Base-by-base conservation (phyloP, 2,113 vertebrate genomes). In the Hemichromis elongatus region DNA sequence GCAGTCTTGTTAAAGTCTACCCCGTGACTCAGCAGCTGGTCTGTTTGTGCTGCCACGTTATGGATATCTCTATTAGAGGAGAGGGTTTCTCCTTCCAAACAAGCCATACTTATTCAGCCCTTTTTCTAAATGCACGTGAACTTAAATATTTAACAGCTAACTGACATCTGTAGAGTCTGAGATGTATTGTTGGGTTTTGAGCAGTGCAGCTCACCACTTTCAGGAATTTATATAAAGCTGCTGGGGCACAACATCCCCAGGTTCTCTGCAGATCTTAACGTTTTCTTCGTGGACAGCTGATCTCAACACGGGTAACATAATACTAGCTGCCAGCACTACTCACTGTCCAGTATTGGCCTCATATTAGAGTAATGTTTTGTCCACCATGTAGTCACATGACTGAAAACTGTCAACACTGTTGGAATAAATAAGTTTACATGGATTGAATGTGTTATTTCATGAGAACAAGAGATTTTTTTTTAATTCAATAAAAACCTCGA, bases 1-100 rank as follows among this genome's bases (percentile, higher is more conserved):
- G 9, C 9, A 4, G 4, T 42, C 40, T 11, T 42, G 40, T 42
- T 10, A 42, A 12, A 42, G 4, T 11, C 11, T 28, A 33, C 28
- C 9, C 0, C 28, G 19, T 61, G 57, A 61, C 28, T 33, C 57
- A 61, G 57, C 57, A 61, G 57, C 28, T 11, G 33, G 57, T 61
- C 35, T 21, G n/a, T 21, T 54, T 63, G 18, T 7, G 59, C 30
- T 63, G 9, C 59, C 30, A 63, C 3, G 6, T 63, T 35, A 9
- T 19, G 4, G n/a, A n/a, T 3, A 33, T 59, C 16, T 59, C 30
- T 30, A 30, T n/a, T 6, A 35, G 30, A 19, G 30, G 35, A 61
- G 57, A 61, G 30, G 0, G 1, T 33, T 35, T 3, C 28, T 30
- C 26, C 55, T 0, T 57, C 55, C 26, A 16, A 0, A 57, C 55